Conservation (phyloP, 2,888 invertebrate species). For the Muscina levida region DNA sequence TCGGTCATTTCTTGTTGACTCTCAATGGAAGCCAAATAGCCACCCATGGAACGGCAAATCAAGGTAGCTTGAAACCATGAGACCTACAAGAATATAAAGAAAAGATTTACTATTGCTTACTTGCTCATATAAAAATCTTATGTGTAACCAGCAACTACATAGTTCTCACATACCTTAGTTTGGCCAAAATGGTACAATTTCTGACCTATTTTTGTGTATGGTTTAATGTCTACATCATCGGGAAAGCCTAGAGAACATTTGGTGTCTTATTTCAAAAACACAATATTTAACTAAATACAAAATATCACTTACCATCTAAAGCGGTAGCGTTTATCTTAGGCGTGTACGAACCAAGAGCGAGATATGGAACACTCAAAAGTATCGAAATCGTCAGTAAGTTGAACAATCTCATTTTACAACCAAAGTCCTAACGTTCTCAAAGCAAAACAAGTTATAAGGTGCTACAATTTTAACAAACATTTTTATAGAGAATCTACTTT, state of each 20-base stretch:
- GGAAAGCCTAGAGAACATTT: constrained; percentile 20
- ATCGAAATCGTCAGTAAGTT: too few relatives aligned
- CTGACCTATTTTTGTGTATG: constrained; percentile 42
- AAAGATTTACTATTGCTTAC: neutral
- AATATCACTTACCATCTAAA: too few relatives aligned
- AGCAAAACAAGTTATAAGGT: too few relatives aligned
- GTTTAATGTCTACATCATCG: constrained; percentile 31
- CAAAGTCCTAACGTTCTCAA: too few relatives aligned
- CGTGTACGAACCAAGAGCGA: too few relatives aligned
- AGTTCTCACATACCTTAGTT: constrained; percentile 50
- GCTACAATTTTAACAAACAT: too few relatives aligned
- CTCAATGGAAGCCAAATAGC: constrained; percentile 73
- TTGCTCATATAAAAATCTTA: neutral
- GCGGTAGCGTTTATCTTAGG: too few relatives aligned
- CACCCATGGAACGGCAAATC: constrained; percentile 72
- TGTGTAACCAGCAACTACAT: neutral
- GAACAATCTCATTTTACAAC: too few relatives aligned
- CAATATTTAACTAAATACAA: too few relatives aligned
- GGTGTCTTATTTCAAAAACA: too few relatives aligned
- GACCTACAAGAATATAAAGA: constrained; percentile 64
- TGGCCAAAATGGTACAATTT: constrained; percentile 59
- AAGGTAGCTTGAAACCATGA: constrained; percentile 73
- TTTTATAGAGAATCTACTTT: too few relatives aligned
- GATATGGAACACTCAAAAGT: too few relatives aligned
- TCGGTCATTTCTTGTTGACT: constrained; percentile 70